phyloP scores from a whole-genome alignment of 64 coral and sea anemone species.

The Acropora yongei region DNA sequence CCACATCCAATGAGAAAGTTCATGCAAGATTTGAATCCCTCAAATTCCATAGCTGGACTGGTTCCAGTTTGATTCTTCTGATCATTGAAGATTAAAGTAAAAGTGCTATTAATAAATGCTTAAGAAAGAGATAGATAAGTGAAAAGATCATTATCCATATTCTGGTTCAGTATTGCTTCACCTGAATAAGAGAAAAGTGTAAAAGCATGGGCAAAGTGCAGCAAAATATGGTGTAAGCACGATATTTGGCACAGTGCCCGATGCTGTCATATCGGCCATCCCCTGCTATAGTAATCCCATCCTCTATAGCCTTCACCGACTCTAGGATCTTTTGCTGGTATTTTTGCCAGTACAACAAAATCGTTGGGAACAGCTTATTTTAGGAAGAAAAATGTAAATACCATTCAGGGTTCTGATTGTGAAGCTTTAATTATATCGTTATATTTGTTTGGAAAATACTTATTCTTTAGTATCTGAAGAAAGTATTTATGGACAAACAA shows the following conservation, averaged over 20 bases:
- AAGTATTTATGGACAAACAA: not conserved
- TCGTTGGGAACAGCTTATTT: not conserved
- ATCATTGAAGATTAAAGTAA: not conserved
- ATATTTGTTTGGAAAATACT: no score
- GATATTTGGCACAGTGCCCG: conserved; percentile 34
- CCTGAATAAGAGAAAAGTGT: conserved; percentile 35
- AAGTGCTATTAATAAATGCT: not conserved
- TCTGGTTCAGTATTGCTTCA: not conserved
- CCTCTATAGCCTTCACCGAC: not conserved
- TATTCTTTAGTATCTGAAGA: no score
- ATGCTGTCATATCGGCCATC: conserved; percentile 23
- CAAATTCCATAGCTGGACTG: conserved; percentile 32
- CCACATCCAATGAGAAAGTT: conserved; percentile 23
- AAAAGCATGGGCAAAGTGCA: conserved; percentile 4
- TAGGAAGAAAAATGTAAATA: not conserved
- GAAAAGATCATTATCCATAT: not conserved
- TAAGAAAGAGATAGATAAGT: not conserved
- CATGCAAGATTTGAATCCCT: conserved; percentile 14
- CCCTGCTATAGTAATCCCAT: not conserved
- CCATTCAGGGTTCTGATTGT: not conserved
- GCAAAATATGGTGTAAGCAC: conserved; percentile 15
- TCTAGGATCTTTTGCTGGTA: conserved; percentile 25
- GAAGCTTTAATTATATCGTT: no score
- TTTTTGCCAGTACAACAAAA: conserved; percentile 5
- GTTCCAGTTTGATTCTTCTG: conserved; percentile 33